Percentiles rank a stretch among this genome's conserved stretches.
phyloP scores from a whole-genome alignment of 2,113 vertebrate species.

The Bubo blakistoni region DNA sequence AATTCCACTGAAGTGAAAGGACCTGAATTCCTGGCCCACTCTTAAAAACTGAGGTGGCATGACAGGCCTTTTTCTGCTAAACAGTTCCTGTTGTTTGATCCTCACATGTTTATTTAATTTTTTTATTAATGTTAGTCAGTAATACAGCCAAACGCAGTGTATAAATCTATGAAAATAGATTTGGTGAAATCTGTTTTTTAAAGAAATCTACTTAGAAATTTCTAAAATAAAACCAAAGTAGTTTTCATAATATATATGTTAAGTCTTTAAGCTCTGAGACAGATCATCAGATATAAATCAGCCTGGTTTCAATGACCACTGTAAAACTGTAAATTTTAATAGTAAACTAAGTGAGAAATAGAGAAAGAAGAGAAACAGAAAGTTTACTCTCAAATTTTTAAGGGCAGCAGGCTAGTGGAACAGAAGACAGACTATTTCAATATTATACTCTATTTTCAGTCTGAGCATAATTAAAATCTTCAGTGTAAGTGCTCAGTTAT shows the following conservation, averaged over 20 bases:
- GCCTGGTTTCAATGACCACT: neutral
- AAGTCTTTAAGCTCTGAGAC: neutral
- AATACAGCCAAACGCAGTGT: neutral
- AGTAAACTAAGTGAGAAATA: neutral
- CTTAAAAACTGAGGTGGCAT: neutral
- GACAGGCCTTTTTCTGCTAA: neutral
- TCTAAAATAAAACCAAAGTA: neutral
- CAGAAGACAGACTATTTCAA: neutral
- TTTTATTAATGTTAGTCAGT: neutral
- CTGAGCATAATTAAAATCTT: conserved; percentile 27
- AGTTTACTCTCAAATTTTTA: neutral
- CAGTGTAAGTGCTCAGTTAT: conserved; percentile 14
- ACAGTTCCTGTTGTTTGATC: neutral
- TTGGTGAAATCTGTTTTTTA: neutral
- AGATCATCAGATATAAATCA: neutral
- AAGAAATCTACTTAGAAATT: neutral
- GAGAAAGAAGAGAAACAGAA: neutral
- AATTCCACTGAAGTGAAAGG: neutral
- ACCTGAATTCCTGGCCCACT: neutral
- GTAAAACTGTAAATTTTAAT: neutral
- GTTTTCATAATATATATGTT: neutral
- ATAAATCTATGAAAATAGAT: neutral
- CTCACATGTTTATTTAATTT: neutral
- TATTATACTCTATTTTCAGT: conserved; percentile 9
- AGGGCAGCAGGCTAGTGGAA: neutral